Percentiles rank a stretch among this genome's conserved stretches.
Evolutionary conservation across 2,113 vertebrate species (phyloP).

Genomic region (Serinus canaria): DNA sequence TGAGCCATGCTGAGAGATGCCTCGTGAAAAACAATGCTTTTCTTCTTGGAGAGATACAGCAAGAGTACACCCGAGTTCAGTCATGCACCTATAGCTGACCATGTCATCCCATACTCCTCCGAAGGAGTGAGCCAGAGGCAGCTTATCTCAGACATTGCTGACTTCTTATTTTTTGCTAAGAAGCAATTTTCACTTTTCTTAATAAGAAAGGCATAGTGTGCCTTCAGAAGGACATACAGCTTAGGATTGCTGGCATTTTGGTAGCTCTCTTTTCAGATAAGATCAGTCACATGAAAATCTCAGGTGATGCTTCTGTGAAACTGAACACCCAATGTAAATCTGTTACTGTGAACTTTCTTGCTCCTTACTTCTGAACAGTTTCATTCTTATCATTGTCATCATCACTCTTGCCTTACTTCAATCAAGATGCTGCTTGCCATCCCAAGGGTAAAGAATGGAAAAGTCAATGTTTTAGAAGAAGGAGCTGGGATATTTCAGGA

Average conservation of each 20-base stretch:
- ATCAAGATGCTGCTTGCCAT: background rate
- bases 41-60: background rate
- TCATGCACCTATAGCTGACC: background rate
- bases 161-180: background rate
- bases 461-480: background rate
- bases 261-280: background rate
- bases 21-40: background rate
- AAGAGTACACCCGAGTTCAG: background rate
- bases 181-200: background rate
- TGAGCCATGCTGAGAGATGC: background rate
- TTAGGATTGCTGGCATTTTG: background rate
- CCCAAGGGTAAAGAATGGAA: background rate
- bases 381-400: background rate
- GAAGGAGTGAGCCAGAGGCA: background rate
- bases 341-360: background rate
- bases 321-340: rapidly evolving
- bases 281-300: background rate
- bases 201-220: background rate
- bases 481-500: background rate
- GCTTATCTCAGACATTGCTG: background rate
- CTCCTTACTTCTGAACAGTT: background rate
- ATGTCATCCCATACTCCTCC: background rate
- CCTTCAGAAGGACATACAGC: background rate
- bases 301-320: background rate
- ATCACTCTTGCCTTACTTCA: background rate